Percentiles rank a stretch among this genome's conserved stretches.
These are phyloP conservation scores for Vanacampus margaritifer DNA, from an alignment of 2,113 vertebrate genomes.

Conservation along the genomic window DNA sequence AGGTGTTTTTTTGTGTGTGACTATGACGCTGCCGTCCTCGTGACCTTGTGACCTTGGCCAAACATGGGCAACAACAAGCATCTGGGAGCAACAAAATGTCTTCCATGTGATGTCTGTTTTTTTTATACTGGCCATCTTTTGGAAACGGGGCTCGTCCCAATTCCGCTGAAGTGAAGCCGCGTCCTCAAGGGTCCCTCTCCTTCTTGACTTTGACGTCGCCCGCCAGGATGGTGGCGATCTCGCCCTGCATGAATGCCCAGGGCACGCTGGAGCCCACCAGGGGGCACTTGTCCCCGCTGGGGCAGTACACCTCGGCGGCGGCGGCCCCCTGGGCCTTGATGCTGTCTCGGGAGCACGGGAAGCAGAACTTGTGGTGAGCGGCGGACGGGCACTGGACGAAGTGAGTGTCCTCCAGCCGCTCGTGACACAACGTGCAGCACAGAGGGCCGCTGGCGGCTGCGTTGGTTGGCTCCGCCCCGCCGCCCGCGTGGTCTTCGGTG, in stretches of 20 bases:
- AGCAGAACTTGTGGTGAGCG: conserved; percentile 94
- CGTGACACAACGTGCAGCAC: conserved; percentile 93
- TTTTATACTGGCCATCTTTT: too few species aligned
- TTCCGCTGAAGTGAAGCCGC: too few species aligned
- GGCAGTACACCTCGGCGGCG: conserved; percentile 90
- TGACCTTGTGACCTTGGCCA: too few species aligned
- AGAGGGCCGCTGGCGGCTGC: conserved; percentile 81
- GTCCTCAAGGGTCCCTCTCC: conserved; percentile 89
- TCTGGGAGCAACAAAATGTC: not conserved
- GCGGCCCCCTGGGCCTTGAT: conserved; percentile 94
- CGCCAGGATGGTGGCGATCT: conserved; percentile 93
- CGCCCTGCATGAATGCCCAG: conserved; percentile 98
- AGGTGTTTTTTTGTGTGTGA: too few species aligned
- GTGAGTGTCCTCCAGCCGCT: conserved; percentile 96
- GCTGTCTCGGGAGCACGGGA: conserved; percentile 95
- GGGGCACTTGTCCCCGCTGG: conserved; percentile 94
- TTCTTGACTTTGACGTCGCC: conserved; percentile 98
- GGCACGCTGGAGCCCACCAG: conserved; percentile 93
- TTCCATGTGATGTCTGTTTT: too few species aligned
- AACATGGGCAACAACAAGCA: not conserved
- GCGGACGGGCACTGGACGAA: conserved; percentile 96
- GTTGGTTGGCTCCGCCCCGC: conserved; percentile 77
- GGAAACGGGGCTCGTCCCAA: too few species aligned
- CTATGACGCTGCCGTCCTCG: too few species aligned
- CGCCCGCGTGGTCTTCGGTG: conserved; percentile 56